Base-by-base conservation (phyloP, 2,113 vertebrate species). In the Xiphias gladius region DNA sequence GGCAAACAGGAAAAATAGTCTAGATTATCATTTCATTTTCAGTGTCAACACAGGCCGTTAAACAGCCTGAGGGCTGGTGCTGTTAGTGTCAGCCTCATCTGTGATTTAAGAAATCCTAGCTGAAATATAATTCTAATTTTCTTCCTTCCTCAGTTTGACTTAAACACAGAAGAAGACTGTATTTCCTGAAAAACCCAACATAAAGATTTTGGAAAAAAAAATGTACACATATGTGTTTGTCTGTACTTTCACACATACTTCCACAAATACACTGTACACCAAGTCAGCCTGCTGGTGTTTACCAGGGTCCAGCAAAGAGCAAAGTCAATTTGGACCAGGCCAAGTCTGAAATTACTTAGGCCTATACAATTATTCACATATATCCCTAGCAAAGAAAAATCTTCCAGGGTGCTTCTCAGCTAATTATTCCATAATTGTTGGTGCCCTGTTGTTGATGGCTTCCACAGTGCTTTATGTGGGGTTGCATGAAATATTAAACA, bases 391-490 rank as follows among this genome's bases (percentile, higher is more conserved):
- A 89, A 81, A 87, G 88, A 82, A 54, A 80, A 82, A 76, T 84
- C 83, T 84, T 89, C 58, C 83, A 41, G 74, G 76, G 62, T 88
- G 82, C 81, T 81, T 89, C 83, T 89, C 76, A 58, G 73, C 86
- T 93, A 93, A 94, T 95, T 92, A 93, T 90, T 92, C 76, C 58
- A 86, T 93, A 92, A 94, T 91, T 91, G 78, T 87, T 83, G 76
- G 75, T 91, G 83, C 84, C 89, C 84, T 88, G 83, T 90, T 93
- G 89, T 91, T 89, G 78, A 83, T 92, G 82, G 55, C 84, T 72
- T 94, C 81, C 80, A 69, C 62, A 9, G 82, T 41, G 71, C 86
- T 85, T 89, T 85, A 75, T 89, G 84, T 83, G 71, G 73, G 73
- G 71, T 84, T 69, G 81, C 76, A 91, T 90, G 69, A 90, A 93